These are phyloP conservation scores for Tupiocoris notatus DNA, from an alignment of 2,888 invertebrate species.

Conservation along the genomic window DNA sequence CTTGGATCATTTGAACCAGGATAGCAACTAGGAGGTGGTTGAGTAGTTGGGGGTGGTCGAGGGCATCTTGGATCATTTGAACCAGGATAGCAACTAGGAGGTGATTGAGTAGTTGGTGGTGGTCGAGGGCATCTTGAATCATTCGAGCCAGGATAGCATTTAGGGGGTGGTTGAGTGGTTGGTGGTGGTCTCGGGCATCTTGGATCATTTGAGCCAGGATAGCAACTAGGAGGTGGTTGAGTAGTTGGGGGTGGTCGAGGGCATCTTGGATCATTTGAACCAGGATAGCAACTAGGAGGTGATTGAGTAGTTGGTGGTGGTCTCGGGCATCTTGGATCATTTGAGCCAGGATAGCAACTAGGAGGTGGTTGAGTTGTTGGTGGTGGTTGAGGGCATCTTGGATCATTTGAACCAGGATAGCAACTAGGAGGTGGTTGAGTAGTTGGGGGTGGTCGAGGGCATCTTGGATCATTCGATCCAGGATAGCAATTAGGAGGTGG, in stretches of 20 bases:
- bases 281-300: conserved; percentile 2
- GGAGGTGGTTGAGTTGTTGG: conserved; percentile 43
- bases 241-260: conserved; percentile 32
- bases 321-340: conserved; percentile 46
- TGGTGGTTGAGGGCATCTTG: conserved; percentile 52
- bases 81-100: conserved; percentile 52
- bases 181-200: conserved; percentile 49
- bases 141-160: conserved; percentile 49
- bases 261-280: conserved; percentile 51
- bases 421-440: conserved; percentile 51
- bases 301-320: conserved; percentile 14
- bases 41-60: conserved; percentile 44
- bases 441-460: conserved; percentile 52
- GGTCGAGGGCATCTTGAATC: conserved; percentile 49
- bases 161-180: conserved; percentile 14
- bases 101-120: background rate
- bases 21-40: conserved; percentile 52
- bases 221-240: conserved; percentile 52
- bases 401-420: conserved; percentile 54
- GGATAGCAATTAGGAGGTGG: conserved; percentile 51
- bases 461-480: conserved; percentile 54
- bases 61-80: conserved; percentile 52
- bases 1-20: conserved; percentile 52
- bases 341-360: conserved; percentile 45
- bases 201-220: conserved; percentile 53